A percentile compares a stretch with the other conserved stretches of the same genome.
Conservation (phyloP, 2,797 vertebrate genomes). For the Argya squamiceps region DNA sequence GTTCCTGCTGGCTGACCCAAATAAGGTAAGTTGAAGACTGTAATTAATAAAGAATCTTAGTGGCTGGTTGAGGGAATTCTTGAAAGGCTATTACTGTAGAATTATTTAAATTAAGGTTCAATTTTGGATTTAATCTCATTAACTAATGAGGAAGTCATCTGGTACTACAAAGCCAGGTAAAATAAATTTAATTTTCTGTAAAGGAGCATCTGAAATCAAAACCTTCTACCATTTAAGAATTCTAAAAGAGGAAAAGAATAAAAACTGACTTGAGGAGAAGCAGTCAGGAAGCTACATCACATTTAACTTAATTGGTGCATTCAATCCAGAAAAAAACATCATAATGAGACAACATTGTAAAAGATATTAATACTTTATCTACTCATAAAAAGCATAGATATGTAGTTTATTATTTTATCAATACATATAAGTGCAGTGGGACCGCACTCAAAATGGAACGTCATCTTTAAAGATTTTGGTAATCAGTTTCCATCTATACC, state of each 20-base stretch:
- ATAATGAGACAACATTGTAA: neutral
- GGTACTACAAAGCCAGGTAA: neutral
- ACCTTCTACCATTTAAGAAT: neutral
- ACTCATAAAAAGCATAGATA: neutral
- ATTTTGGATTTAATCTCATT: neutral
- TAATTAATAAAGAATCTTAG: neutral
- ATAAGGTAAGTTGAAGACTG: neutral
- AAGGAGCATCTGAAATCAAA: neutral
- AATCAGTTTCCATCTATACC: neutral
- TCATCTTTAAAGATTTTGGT: neutral
- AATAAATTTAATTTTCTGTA: neutral
- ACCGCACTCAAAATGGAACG: neutral
- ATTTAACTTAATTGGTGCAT: neutral
- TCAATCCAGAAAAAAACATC: neutral
- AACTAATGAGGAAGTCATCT: neutral
- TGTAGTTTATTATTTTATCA: neutral
- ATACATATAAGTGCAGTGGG: neutral
- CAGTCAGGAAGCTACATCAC: neutral
- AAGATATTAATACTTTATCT: neutral
- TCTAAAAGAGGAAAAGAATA: neutral
- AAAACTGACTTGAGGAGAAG: neutral
- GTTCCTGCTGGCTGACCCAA: neutral
- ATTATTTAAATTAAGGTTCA: neutral
- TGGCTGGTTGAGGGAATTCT: neutral
- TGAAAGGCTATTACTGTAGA: neutral